Base-by-base conservation (phyloP, 2,797 vertebrate species). In the Heterohyrax brucei region DNA sequence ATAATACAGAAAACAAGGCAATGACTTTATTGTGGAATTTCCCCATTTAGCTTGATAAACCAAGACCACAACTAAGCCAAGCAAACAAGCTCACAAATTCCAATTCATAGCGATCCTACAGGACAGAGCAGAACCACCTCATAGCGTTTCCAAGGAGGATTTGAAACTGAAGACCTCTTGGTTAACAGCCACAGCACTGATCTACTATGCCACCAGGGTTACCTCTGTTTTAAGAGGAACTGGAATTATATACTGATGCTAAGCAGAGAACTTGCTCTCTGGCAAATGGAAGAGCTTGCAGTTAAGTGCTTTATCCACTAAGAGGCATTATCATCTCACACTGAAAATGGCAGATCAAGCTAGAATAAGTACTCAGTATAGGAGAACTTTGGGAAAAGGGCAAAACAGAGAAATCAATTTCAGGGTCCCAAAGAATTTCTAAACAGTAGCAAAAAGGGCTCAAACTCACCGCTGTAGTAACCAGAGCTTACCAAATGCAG, bases 261-360 rank as follows among this genome's bases (percentile, higher is more conserved):
- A 30, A 79, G 46, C 0, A 50, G 48, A 26, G 46, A 18, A 21
- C 28, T 81, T 85, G 66, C 26, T 75, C 59, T 10, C 3, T 10
- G 12, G 28, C 24, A 59, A 24, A 62, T 18, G 21, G 12, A 87
- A 22, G 21, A 89, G 46, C 85, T 53, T 97, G 97, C 93, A 97
- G 94, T 94, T 86, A 87, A n/a, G 66, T 0, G 19, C 4, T 4
- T 39, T 18, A 0, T 87, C 97, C 97, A 97, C 95, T 91, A 96
- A 44, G 93, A 61, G 97, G 97, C 72, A 12, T 3, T 22, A 80
- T 86, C 19, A 10, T 21, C 87, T 64, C 91, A 89, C 5, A 16
- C 70, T 82, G 77, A 64, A 93, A 88, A 66, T 22, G 21, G 56
- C 30, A 64, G 92, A 12, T 30, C 84, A 7, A 0, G 44, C 48